Conservation (phyloP, 2,888 invertebrate species). For the Thysanoteuthis rhombus region DNA sequence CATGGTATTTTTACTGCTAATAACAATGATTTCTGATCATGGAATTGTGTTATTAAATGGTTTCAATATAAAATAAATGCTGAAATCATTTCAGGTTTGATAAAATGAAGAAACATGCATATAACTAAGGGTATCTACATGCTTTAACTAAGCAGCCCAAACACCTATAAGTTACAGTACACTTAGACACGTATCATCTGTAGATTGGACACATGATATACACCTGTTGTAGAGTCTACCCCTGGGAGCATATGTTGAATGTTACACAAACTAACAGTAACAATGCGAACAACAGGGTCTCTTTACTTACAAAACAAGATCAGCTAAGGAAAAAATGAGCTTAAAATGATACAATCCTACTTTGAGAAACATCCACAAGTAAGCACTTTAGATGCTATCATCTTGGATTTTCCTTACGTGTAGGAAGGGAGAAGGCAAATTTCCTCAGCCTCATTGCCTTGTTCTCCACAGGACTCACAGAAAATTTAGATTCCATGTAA, state of each 20-base stretch:
- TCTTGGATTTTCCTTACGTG: background rate
- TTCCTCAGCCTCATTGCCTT: background rate
- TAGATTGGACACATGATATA: background rate
- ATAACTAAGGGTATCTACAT: too few relatives aligned
- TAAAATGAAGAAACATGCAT: too few relatives aligned
- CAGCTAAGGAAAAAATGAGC: background rate
- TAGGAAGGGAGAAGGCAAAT: background rate
- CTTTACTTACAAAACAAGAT: background rate
- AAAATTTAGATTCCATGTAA: background rate
- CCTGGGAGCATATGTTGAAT: background rate
- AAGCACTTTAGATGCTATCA: background rate
- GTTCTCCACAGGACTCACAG: background rate
- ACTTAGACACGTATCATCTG: background rate
- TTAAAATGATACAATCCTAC: background rate
- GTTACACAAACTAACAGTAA: background rate
- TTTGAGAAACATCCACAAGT: background rate
- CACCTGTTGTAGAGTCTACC: background rate
- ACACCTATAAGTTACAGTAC: too few relatives aligned
- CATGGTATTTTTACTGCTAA: too few relatives aligned
- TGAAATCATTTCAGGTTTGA: too few relatives aligned
- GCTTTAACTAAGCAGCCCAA: too few relatives aligned
- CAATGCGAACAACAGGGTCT: background rate
- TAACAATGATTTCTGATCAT: too few relatives aligned
- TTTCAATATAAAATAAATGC: too few relatives aligned
- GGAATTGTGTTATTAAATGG: too few relatives aligned